These are phyloP conservation scores for Kryptolebias ocellatus DNA, from an alignment of 2,797 vertebrate genomes.

Conservation along the genomic window DNA sequence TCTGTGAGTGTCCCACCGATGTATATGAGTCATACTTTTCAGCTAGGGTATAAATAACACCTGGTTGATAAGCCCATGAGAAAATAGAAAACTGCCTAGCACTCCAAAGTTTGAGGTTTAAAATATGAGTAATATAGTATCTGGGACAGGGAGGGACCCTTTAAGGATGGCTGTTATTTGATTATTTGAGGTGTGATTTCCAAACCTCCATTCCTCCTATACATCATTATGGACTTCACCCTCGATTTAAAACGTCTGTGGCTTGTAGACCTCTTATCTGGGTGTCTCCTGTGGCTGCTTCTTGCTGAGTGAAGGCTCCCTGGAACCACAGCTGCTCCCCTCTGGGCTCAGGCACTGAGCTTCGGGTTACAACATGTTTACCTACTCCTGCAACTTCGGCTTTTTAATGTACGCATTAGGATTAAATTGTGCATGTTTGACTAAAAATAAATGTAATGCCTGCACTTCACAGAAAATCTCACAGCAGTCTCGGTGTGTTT, in stretches of 20 bases:
- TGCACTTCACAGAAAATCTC: background rate
- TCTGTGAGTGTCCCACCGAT: slow-evolving; percentile 37
- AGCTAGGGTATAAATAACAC: slow-evolving; percentile 57
- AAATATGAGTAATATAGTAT: background rate
- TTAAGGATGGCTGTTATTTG: slow-evolving; percentile 35
- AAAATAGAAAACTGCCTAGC: slow-evolving; percentile 47
- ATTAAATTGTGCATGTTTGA: slow-evolving; percentile 19
- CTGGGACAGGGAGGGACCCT: background rate
- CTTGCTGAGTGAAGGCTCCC: slow-evolving; percentile 74
- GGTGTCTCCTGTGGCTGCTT: slow-evolving; percentile 66
- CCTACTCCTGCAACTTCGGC: slow-evolving; percentile 78
- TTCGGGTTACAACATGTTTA: slow-evolving; percentile 81
- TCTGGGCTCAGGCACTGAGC: slow-evolving; percentile 64
- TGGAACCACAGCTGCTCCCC: slow-evolving; percentile 78
- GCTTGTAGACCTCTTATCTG: slow-evolving; percentile 66
- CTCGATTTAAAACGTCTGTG: slow-evolving; percentile 5
- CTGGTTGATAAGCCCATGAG: slow-evolving; percentile 47
- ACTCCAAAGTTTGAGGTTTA: slow-evolving; percentile 14
- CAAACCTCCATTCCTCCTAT: slow-evolving; percentile 28
- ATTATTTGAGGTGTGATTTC: slow-evolving; percentile 46
- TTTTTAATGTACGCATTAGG: slow-evolving; percentile 60
- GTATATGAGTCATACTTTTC: slow-evolving; percentile 61
- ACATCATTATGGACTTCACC: slow-evolving; percentile 35
- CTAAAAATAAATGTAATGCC: slow-evolving; percentile 16
- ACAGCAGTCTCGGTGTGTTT: background rate